Conservation (phyloP, 2,113 vertebrate species). For the Alaudala cheleensis region DNA sequence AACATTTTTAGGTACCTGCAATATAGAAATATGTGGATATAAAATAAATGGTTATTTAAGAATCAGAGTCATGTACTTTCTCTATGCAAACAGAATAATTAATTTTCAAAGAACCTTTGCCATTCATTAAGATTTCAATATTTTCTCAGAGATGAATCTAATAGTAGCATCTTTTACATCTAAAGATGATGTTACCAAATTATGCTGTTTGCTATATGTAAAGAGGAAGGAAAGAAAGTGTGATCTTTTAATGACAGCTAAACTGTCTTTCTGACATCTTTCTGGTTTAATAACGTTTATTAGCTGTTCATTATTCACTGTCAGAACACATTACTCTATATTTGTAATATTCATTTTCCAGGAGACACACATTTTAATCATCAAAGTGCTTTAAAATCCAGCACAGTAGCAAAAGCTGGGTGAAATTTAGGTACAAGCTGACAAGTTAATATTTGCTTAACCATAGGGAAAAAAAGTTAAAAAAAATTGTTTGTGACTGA, state of each 20-base stretch:
- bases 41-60: slow-evolving; percentile 56
- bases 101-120: slow-evolving; percentile 61
- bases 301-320: slow-evolving; percentile 44
- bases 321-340: not conserved
- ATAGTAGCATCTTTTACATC: slow-evolving; percentile 10
- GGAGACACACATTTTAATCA: not conserved
- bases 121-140: slow-evolving; percentile 57
- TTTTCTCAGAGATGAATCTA: slow-evolving; percentile 12
- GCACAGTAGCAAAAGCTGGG: not conserved
- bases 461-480: not conserved
- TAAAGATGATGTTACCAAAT: slow-evolving; percentile 19
- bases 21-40: not conserved
- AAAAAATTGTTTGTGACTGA: not conserved
- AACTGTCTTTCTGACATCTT: slow-evolving; percentile 23
- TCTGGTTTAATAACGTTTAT: slow-evolving; percentile 31
- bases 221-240: slow-evolving; percentile 4
- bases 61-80: slow-evolving; percentile 8
- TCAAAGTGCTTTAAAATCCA: not conserved
- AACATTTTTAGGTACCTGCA: not conserved
- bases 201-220: slow-evolving; percentile 6
- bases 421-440: slow-evolving; percentile 16
- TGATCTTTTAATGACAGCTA: slow-evolving; percentile 53
- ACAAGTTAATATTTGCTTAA: slow-evolving; percentile 52
- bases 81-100: slow-evolving; percentile 25
- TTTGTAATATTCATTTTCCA: not conserved